These are phyloP conservation scores for Eudemis profundana DNA, from an alignment of 2,888 invertebrate genomes.

Conservation along the genomic window DNA sequence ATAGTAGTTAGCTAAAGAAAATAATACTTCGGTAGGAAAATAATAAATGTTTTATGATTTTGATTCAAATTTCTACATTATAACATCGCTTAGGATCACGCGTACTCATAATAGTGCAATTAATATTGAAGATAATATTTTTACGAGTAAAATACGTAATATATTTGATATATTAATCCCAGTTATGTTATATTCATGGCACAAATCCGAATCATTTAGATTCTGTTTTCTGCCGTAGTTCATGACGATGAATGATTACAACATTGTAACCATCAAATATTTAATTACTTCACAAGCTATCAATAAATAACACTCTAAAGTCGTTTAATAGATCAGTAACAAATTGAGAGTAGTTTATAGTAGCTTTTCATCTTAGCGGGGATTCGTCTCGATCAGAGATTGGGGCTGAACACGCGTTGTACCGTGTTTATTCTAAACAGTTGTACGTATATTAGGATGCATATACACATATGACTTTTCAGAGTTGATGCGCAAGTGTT, in stretches of 20 bases:
- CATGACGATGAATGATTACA: conserved; percentile 30
- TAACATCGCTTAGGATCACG: too few species aligned
- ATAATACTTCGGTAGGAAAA: too few species aligned
- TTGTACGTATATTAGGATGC: not conserved
- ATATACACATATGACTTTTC: conserved; percentile 43
- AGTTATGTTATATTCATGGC: not conserved
- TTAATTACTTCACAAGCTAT: conserved; percentile 32
- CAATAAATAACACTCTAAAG: conserved; percentile 37
- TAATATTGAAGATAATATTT: too few species aligned
- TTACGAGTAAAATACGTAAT: not conserved
- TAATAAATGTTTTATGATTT: not conserved
- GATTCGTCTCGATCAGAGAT: conserved; percentile 73
- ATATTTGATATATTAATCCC: not conserved
- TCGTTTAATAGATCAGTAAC: conserved; percentile 35
- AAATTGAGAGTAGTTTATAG: conserved; percentile 60
- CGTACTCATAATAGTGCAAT: too few species aligned
- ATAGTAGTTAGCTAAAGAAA: too few species aligned
- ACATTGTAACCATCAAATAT: conserved; percentile 37
- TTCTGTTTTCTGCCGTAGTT: conserved; percentile 6
- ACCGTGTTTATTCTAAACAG: not conserved
- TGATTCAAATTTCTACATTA: too few species aligned
- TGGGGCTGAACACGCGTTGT: conserved; percentile 45
- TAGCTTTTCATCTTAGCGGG: conserved; percentile 74
- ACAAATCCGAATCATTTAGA: conserved; percentile 2
- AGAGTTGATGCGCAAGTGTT: conserved; percentile 56